phyloP scores from a whole-genome alignment of 2,797 vertebrate species.

The Onychomys leucogaster region DNA sequence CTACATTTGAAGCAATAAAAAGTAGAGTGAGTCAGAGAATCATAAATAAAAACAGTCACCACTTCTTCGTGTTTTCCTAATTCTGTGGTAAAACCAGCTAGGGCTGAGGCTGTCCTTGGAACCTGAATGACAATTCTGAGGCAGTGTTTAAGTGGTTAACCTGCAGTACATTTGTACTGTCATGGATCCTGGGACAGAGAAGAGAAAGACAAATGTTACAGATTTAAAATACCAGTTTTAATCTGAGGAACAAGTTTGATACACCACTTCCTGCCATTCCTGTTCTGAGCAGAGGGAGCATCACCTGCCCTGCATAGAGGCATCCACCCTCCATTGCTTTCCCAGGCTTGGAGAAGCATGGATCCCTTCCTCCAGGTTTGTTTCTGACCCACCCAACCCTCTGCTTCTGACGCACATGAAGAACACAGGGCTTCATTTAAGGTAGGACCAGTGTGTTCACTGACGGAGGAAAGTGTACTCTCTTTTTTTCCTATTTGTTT shows the following conservation, averaged over 20 bases:
- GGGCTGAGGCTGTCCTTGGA: accelerated
- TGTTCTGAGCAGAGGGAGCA: neutral
- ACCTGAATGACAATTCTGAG: accelerated
- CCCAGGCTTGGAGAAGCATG: neutral
- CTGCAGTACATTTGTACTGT: neutral
- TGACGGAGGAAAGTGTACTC: no score
- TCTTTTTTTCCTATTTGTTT: neutral
- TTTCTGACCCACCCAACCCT: neutral
- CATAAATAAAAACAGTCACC: neutral
- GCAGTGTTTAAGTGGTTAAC: no score
- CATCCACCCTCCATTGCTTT: neutral
- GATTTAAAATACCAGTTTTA: neutral
- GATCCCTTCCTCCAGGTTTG: neutral
- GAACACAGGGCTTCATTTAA: neutral
- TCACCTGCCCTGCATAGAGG: neutral
- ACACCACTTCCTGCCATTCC: neutral
- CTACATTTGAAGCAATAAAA: neutral
- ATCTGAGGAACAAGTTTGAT: neutral
- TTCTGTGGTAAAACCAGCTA: neutral
- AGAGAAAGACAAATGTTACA: neutral
- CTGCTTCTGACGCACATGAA: neutral
- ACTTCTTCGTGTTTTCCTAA: neutral
- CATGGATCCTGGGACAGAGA: neutral
- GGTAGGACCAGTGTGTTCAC: neutral
- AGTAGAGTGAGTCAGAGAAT: neutral